Evolutionary conservation across 2,888 invertebrate genomes (phyloP), one percentile per base, ranked within the genome.

Genomic region (Spicauda simplicius): DNA sequence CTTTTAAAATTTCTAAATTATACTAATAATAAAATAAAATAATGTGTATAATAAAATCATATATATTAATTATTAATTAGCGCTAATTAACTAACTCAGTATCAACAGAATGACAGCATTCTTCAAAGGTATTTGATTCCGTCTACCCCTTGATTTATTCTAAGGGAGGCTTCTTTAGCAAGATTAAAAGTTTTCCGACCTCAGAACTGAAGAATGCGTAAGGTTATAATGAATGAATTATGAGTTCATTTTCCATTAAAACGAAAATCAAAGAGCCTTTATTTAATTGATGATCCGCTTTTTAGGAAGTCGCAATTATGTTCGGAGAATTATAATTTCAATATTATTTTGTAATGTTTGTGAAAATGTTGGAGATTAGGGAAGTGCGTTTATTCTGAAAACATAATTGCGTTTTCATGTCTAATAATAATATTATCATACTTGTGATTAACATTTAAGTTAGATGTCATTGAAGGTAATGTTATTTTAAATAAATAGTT

Each of bases 171-270:
- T 73, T 72, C 75, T 77, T 77, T 75, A 82, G 79, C 78, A 79
- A 84, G 84, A 87, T 88, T 88, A 89, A 87, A 87, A 88, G 82
- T 56, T 57, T 57, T 78, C 74, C 73, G 76, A 76, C 76, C 78
- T 77, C 75, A 76, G 78, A 74, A 72, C 74, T 72, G 74, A 82
- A 77, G 83, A 85, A 84, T 84, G 82, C 81, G 82, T 84, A 81
- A 79, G 82, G 77, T 84, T 25, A 25, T 84, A 82, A 84, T 79
- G 76, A 79, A 85, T 84, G 79, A 84, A 84, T 84, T 83, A 85
- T 83, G 74, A 68, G 68, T 69, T 70, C 59, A 70, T 74, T 80
- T 77, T 74, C 77, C 72, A 73, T 73, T 75, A 75, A 79, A 77
- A 76, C 73, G 74, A 76, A 77, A 77, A 77, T 78, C 77, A 76